phyloP scores from a whole-genome alignment of 53 echinoderm and acorn worm genomes.

The Astropecten irregularis region DNA sequence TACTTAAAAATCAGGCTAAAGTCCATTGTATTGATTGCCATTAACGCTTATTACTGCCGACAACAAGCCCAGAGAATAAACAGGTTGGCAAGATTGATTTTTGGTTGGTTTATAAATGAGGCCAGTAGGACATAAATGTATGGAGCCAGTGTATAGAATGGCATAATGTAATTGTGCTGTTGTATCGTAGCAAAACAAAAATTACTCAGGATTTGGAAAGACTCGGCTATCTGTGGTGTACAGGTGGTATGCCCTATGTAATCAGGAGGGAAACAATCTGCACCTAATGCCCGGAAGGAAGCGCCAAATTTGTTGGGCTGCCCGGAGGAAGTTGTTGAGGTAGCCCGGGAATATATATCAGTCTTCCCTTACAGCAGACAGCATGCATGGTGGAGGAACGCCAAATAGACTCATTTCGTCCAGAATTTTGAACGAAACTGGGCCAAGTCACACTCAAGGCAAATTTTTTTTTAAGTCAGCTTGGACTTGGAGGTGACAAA shows the following conservation, averaged over 20 bases:
- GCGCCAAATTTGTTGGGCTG: neutral
- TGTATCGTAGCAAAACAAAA: no score
- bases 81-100: slow-evolving; percentile 1
- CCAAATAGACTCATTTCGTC: no score
- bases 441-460: no score
- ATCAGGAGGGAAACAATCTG: neutral
- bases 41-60: slow-evolving; percentile 5
- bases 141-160: no score
- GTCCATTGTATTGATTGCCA: slow-evolving; percentile 26
- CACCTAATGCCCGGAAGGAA: slow-evolving; percentile 1
- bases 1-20: neutral
- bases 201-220: no score
- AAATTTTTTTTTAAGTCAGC: no score
- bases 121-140: no score
- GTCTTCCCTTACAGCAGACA: no score
- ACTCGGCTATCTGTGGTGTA: neutral
- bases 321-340: slow-evolving; percentile 10
- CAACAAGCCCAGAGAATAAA: slow-evolving; percentile 5
- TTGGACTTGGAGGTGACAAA: no score
- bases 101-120: neutral
- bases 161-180: no score
- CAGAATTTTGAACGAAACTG: no score
- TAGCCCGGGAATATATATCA: neutral
- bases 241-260: slow-evolving; percentile 31
- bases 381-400: no score